Base-by-base conservation (phyloP, 2,113 vertebrate genomes). In the Mustela lutreola region DNA sequence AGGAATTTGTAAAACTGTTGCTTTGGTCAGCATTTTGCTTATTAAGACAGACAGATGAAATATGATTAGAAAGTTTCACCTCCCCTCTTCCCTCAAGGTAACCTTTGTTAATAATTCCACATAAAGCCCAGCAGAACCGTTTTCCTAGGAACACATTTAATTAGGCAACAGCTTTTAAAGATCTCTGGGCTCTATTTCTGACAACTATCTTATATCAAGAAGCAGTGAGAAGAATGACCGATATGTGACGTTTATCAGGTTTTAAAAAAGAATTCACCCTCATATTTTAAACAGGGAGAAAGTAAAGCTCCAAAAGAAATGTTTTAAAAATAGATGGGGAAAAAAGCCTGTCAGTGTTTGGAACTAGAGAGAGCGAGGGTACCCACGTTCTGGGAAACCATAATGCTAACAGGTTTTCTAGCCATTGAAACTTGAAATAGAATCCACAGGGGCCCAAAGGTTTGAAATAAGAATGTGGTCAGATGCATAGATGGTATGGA, bases 391-490 rank as follows among this genome's bases (percentile, higher is more conserved):
- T 78, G 42, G 92, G 26, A 92, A 94, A 94, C 36, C 39, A 12
- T 19, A 48, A 65, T 18, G 16, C 67, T 80, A 65, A 39, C 71
- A 93, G 67, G 50, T 85, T 97, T 78, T 67, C 73, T 89, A 80
- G 73, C 78, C 85, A 39, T 95, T 85, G 45, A 65, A 45, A 87
- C 53, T 45, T 91, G 73, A 98, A 94, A 86, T 36, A 39, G 70
- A 75, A 71, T 65, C 65, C 80, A 50, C 53, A 87, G 85, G 56
- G 33, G 65, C 81, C 95, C 91, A 91, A 65, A 86, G n/a, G 26
- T 94, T 91, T 93, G 82, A 89, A 96, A 58, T 63, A 83, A 96
- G 71, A 95, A 87, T 86, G 81, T 83, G 82, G n/a, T 96, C 63
- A 73, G 87, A 96, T 18, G 18, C 62, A 63, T 80, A 4, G 1